These are phyloP conservation scores for Pemphigus obesinymphae DNA, from an alignment of 1,140 invertebrate species.

Conservation along the genomic window DNA sequence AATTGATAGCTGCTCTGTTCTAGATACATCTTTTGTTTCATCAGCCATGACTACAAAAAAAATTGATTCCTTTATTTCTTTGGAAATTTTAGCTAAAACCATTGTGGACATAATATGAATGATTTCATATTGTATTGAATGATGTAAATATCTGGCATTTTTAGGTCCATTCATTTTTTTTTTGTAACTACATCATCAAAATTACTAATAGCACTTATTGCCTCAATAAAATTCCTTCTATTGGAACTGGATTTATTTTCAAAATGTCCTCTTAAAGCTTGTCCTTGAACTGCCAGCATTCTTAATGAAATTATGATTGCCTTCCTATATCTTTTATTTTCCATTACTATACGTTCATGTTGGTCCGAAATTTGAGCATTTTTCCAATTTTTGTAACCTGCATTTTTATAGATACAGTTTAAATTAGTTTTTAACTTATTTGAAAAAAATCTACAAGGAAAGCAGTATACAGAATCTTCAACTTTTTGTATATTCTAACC, in stretches of 20 bases:
- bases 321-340: neutral
- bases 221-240: neutral
- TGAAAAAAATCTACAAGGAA: neutral
- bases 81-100: neutral
- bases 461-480: neutral
- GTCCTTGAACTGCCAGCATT: neutral
- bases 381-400: neutral
- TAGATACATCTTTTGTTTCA: no score
- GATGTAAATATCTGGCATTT: neutral
- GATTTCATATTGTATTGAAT: neutral
- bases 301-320: neutral
- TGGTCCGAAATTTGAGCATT: neutral
- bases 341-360: neutral
- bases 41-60: no score
- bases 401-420: neutral
- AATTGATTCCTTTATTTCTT: no score
- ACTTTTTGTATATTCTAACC: neutral
- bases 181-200: neutral
- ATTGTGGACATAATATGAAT: neutral
- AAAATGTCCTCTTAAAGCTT: neutral
- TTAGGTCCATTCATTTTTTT: neutral
- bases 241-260: neutral
- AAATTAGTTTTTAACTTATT: neutral
- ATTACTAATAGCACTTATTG: neutral
- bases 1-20: neutral